Conservation (phyloP, 2,888 invertebrate genomes). For the Lasioglossum pauxillum region DNA sequence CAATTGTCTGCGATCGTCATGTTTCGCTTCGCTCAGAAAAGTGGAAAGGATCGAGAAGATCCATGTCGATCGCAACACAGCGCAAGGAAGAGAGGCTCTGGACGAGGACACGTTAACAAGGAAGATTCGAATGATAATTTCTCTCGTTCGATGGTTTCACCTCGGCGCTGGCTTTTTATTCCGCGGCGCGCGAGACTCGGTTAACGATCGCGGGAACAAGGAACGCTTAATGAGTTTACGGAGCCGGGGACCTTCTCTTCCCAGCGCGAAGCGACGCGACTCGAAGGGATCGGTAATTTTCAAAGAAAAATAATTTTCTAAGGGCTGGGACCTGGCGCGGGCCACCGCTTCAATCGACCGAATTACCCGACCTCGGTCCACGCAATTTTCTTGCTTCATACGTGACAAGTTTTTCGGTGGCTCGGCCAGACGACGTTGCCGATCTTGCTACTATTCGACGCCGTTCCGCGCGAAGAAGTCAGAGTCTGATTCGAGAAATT, state of each 20-base stretch:
- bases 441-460: neutral
- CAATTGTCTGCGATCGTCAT: neutral
- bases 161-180: constrained; percentile 45
- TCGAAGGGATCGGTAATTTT: constrained; percentile 80
- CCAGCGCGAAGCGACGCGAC: constrained; percentile 60
- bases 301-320: constrained; percentile 83
- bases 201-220: constrained; percentile 81
- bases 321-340: constrained; percentile 68
- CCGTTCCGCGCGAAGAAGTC: neutral
- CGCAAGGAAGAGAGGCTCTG: neutral
- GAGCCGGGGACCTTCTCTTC: constrained; percentile 51
- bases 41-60: neutral
- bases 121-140: constrained; percentile 70
- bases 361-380: constrained; percentile 56
- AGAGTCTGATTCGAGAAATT: neutral
- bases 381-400: constrained; percentile 41
- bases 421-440: neutral
- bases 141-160: constrained; percentile 64
- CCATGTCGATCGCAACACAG: neutral
- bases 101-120: constrained; percentile 58
- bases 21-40: neutral
- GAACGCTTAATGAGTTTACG: constrained; percentile 82
- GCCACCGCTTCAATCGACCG: constrained; percentile 57
- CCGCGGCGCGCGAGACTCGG: constrained; percentile 54
- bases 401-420: constrained; percentile 40